Evolutionary conservation across 2,797 vertebrate species (phyloP).

Genomic region (Diglossa cyanea): DNA sequence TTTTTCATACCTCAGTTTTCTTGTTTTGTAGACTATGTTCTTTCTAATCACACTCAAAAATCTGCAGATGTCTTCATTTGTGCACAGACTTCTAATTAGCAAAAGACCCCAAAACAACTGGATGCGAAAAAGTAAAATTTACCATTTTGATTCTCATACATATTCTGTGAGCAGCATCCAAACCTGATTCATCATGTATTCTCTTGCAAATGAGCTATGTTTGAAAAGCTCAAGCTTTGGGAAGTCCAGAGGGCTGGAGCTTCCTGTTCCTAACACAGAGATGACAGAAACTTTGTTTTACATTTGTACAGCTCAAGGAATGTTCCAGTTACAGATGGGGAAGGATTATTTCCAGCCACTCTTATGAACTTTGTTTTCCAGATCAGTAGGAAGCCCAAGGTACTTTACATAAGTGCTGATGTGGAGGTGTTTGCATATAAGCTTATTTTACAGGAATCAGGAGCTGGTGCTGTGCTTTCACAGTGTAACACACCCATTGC

Average conservation of each 20-base stretch:
- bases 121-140: slow-evolving; percentile 51
- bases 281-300: slow-evolving; percentile 4
- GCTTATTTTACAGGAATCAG: background rate
- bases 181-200: background rate
- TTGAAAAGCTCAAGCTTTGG: background rate
- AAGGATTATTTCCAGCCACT: background rate
- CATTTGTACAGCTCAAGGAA: background rate
- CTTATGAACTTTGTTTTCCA: background rate
- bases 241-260: background rate
- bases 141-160: slow-evolving; percentile 49
- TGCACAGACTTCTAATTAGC: slow-evolving; percentile 27
- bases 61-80: slow-evolving; percentile 13
- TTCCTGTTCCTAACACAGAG: background rate
- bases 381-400: background rate
- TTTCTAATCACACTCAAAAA: slow-evolving; percentile 29
- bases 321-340: background rate
- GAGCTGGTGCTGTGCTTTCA: background rate
- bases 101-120: slow-evolving; percentile 28
- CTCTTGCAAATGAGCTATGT: slow-evolving; percentile 39
- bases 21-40: background rate
- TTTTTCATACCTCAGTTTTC: background rate
- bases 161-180: slow-evolving; percentile 39
- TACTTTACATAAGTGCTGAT: background rate
- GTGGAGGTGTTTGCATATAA: background rate
- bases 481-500: background rate